Conservation (phyloP, 2,888 invertebrate species). For the Amphimallon solstitiale region DNA sequence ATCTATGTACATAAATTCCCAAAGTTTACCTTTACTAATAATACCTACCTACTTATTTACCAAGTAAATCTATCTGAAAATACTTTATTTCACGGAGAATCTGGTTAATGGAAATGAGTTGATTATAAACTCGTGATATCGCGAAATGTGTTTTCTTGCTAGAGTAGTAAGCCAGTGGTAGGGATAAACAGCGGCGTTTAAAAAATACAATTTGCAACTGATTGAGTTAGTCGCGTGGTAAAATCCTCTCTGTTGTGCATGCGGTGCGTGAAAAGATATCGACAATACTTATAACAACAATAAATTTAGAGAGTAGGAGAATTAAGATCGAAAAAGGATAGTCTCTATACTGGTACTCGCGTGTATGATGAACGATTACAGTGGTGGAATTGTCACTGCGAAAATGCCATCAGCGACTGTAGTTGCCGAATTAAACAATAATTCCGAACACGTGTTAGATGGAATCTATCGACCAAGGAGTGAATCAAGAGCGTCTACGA, state of each 20-base stretch:
- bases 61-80: too few relatives aligned
- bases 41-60: too few relatives aligned
- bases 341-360: background rate
- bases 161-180: background rate
- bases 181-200: conserved; percentile 4
- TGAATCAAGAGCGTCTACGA: conserved; percentile 46
- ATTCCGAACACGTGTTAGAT: conserved; percentile 37
- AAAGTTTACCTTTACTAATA: too few relatives aligned
- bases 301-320: too few relatives aligned
- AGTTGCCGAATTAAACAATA: conserved; percentile 45
- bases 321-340: too few relatives aligned
- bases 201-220: conserved; percentile 27
- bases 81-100: background rate
- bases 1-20: too few relatives aligned
- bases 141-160: conserved; percentile 1
- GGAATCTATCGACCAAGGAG: conserved; percentile 41
- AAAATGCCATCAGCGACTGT: conserved; percentile 38
- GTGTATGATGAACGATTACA: conserved; percentile 17
- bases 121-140: conserved; percentile 7
- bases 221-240: conserved; percentile 15
- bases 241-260: background rate
- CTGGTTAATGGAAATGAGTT: background rate
- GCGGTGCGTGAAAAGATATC: background rate
- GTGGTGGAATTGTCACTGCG: conserved; percentile 15
- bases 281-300: background rate